Evolutionary conservation across 1,140 invertebrate genomes (phyloP).

Genomic region (Latrodectus geometricus): DNA sequence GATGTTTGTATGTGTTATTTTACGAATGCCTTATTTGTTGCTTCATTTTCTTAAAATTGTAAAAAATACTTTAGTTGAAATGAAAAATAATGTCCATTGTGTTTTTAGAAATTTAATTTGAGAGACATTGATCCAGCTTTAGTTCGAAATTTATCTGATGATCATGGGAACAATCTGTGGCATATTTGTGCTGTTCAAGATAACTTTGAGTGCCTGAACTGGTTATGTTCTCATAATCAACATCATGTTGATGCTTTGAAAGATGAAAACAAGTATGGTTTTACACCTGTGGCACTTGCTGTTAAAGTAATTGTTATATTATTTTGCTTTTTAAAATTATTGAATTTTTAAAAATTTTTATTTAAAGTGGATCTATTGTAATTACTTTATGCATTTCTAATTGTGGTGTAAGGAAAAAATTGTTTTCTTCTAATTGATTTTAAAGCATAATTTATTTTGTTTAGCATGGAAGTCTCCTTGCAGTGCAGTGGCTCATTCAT

Average conservation of each 20-base stretch:
- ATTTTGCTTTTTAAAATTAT: background rate
- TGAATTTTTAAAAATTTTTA: background rate
- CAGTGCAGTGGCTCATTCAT: constrained; percentile 69
- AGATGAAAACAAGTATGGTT: constrained; percentile 69
- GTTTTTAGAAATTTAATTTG: constrained; percentile 66
- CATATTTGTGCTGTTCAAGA: constrained; percentile 68
- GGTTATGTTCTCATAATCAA: constrained; percentile 66
- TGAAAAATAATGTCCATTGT: background rate
- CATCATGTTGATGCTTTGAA: constrained; percentile 67
- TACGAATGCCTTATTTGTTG: background rate
- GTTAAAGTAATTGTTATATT: constrained; percentile 67
- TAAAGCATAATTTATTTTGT: background rate
- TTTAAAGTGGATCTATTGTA: background rate
- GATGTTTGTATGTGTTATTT: background rate
- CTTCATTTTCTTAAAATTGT: too few species aligned
- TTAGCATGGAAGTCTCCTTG: constrained; percentile 67
- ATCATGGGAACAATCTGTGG: constrained; percentile 69
- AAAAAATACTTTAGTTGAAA: too few species aligned
- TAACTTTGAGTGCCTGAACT: constrained; percentile 68
- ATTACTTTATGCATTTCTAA: background rate
- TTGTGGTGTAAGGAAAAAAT: background rate
- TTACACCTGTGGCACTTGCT: constrained; percentile 68
- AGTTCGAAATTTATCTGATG: constrained; percentile 70
- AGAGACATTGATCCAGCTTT: constrained; percentile 69
- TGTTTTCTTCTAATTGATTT: background rate